These are phyloP conservation scores for Cenopis cana DNA, from an alignment of 2,888 invertebrate genomes.

Conservation along the genomic window DNA sequence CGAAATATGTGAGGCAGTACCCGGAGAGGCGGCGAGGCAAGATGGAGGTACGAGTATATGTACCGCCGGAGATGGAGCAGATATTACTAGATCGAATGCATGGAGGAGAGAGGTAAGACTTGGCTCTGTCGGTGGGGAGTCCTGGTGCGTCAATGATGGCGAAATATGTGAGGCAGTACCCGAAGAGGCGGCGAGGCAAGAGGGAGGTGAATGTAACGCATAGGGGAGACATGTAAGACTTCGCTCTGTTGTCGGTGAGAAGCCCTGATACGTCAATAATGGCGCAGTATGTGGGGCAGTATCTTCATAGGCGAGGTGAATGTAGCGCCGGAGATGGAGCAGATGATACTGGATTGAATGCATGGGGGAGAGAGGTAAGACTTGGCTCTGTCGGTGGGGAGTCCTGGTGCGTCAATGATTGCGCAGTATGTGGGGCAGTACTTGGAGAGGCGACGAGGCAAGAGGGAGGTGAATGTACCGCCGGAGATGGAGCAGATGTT, in stretches of 20 bases:
- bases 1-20: conserved; percentile 90
- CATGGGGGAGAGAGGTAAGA: conserved; percentile 88
- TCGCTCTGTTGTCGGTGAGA: conserved; percentile 91
- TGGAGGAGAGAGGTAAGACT: conserved; percentile 86
- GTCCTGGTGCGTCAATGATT: conserved; percentile 88
- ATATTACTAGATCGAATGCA: conserved; percentile 84
- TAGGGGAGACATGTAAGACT: conserved; percentile 84
- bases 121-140: conserved; percentile 90
- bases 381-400: conserved; percentile 90
- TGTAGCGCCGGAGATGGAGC: conserved; percentile 69
- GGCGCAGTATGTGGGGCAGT: conserved; percentile 90
- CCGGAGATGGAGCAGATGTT: conserved; percentile 70
- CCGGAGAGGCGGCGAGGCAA: conserved; percentile 86
- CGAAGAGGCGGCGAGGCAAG: conserved; percentile 86
- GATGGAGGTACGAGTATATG: conserved; percentile 65
- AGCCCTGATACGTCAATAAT: conserved; percentile 88
- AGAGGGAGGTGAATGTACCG: conserved; percentile 65
- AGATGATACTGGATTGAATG: conserved; percentile 77
- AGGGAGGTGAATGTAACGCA: too few species aligned
- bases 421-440: conserved; percentile 91
- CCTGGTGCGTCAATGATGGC: conserved; percentile 86
- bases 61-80: conserved; percentile 69
- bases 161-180: conserved; percentile 89
- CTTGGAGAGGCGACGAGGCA: conserved; percentile 86
- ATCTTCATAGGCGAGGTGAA: conserved; percentile 84